A percentile compares a stretch with the other conserved stretches of the same genome.
These are phyloP conservation scores for Chrysodeixis includens DNA, from an alignment of 2,888 invertebrate species.

Conservation along the genomic window DNA sequence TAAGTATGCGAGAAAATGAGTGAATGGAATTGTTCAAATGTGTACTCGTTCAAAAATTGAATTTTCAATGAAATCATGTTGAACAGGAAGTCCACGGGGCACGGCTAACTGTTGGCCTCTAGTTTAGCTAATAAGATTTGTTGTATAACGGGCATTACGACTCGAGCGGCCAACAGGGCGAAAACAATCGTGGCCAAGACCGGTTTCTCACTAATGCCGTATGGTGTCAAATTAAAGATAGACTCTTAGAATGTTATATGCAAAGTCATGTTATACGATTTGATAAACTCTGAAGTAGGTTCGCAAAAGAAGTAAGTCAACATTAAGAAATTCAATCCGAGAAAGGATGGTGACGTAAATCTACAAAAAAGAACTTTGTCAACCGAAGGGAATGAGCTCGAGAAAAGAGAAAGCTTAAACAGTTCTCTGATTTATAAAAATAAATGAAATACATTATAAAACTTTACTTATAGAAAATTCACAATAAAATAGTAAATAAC, in stretches of 20 bases:
- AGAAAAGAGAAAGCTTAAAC: conserved; percentile 2
- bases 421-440: neutral
- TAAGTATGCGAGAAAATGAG: conserved; percentile 28
- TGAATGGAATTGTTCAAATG: conserved; percentile 29
- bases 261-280: conserved; percentile 16
- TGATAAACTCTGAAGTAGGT: conserved; percentile 6
- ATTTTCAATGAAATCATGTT: neutral
- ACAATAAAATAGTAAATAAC: neutral
- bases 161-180: conserved; percentile 70
- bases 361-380: neutral
- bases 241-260: conserved; percentile 25
- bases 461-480: neutral
- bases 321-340: neutral
- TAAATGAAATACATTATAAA: neutral
- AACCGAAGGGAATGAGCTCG: neutral
- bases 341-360: conserved; percentile 4
- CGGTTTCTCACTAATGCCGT: conserved; percentile 68
- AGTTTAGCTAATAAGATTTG: conserved; percentile 80
- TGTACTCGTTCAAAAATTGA: neutral
- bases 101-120: conserved; percentile 60
- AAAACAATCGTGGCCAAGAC: conserved; percentile 79
- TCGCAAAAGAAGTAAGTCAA: neutral
- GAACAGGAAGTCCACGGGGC: conserved; percentile 58
- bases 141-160: conserved; percentile 81
- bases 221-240: conserved; percentile 47